Base-by-base conservation (phyloP, 2,797 vertebrate species). In the Oreochromis grahami region DNA sequence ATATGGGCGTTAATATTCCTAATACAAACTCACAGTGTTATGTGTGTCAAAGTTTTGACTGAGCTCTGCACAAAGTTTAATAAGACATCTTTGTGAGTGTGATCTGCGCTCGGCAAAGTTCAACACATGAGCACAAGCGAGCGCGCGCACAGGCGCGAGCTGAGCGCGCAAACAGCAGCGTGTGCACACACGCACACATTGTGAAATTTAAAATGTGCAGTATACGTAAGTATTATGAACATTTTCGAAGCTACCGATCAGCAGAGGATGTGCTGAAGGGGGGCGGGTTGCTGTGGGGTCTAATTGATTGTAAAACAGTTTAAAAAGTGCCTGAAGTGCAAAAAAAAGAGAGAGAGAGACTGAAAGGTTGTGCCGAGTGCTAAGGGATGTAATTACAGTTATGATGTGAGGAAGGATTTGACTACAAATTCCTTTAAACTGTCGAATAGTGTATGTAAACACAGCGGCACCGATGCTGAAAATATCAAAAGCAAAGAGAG, bases 1-100 rank as follows among this genome's bases (percentile, higher is more conserved):
- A 96, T 96, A 95, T 92, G 90, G 78, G 93, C 92, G 94, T 96
- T 96, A 96, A 97, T 96, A 96, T 96, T 97, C 95, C 88, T 94
- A 93, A 95, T 92, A 94, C 94, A 95, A 96, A 96, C 94, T 93
- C 80, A 2, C 86, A n/a, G 81, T 70, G 83, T 89, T 87, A 81
- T 65, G 86, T 63, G 88, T 89, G 87, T 94, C 81, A 90, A 89
- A 94, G 94, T 96, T 96, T 94, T 89, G 93, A 95, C 91, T 81
- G 87, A 93, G 92, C 91, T 89, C 92, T 86, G 86, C 89, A 86
- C 90, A 92, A 93, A 95, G 94, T 96, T 96, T 94, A 95, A 95
- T 95, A 91, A 94, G 80, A 88, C 87, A 82, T 86, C 65, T 58
- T 14, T 72, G 83, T 70, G 87, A 89, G 85, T 92, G 90, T 88